Evolutionary conservation across 1,140 invertebrate species (phyloP).

Genomic region (Delia radicum): DNA sequence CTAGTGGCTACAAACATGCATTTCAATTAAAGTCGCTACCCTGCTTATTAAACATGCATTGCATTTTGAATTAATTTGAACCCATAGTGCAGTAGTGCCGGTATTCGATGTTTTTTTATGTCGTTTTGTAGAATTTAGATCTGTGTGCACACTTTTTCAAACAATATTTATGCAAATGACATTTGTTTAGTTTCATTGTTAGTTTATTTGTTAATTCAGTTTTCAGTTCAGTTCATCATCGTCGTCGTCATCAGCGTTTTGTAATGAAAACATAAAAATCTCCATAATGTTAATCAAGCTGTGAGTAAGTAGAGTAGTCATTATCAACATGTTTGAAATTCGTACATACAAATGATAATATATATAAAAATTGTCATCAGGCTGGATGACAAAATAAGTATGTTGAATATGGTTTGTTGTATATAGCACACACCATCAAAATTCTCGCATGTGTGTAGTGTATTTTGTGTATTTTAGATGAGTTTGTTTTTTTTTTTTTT

Average conservation of each 20-base stretch:
- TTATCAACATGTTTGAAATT: not conserved
- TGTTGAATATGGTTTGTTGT: not conserved
- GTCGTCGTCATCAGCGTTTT: not conserved
- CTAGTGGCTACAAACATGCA: too few species aligned
- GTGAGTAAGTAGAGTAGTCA: not conserved
- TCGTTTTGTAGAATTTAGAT: not conserved
- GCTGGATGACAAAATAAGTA: too few species aligned
- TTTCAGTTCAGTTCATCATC: slow-evolving; percentile 5
- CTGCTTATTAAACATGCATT: not conserved
- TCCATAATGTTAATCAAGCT: slow-evolving; percentile 9
- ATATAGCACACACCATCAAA: not conserved
- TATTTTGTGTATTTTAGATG: too few species aligned
- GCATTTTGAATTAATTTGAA: too few species aligned
- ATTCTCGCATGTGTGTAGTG: not conserved
- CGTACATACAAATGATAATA: not conserved
- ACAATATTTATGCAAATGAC: slow-evolving; percentile 15
- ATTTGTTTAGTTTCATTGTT: slow-evolving; percentile 18
- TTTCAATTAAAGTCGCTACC: too few species aligned
- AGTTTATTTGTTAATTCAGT: slow-evolving; percentile 8
- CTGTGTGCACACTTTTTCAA: not conserved
- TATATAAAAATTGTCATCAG: not conserved
- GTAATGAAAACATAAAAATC: slow-evolving; percentile 23
- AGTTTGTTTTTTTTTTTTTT: too few species aligned
- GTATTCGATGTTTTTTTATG: not conserved
- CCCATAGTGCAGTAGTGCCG: not conserved